Evolutionary conservation across 2,113 vertebrate genomes (phyloP).

Genomic region (Salvelinus sp.): DNA sequence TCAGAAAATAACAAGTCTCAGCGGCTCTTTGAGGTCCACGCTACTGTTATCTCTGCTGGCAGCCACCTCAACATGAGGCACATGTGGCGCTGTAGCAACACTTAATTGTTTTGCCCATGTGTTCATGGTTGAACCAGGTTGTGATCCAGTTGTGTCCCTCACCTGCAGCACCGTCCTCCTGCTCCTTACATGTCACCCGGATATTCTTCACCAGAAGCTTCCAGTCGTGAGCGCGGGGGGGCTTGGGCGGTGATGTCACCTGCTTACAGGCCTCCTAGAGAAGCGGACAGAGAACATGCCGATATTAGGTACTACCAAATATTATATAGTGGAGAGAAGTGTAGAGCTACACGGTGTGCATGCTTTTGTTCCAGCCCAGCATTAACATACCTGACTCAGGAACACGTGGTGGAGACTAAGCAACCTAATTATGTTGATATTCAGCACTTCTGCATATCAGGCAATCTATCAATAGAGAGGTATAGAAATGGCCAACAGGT

Average conservation of each 20-base stretch:
- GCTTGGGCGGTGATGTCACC: conserved; percentile 87
- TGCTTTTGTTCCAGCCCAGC: background rate
- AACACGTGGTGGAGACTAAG: background rate
- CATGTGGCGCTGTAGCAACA: background rate
- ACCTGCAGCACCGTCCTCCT: conserved; percentile 81
- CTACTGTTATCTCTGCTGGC: background rate
- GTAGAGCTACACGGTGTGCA: background rate
- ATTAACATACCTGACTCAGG: background rate
- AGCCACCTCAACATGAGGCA: background rate
- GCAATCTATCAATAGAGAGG: background rate
- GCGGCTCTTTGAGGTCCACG: background rate
- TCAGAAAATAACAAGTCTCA: background rate
- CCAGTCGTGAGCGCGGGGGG: conserved; percentile 90
- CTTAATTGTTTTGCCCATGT: background rate
- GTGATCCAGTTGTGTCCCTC: background rate
- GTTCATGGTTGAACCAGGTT: background rate
- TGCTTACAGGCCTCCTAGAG: conserved; percentile 60
- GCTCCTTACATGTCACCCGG: conserved; percentile 57
- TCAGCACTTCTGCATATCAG: background rate
- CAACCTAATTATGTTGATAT: background rate
- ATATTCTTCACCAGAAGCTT: conserved; percentile 91
- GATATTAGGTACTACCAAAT: background rate
- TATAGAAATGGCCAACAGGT: background rate
- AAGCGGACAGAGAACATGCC: conserved; percentile 15
- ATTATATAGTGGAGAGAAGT: conserved; percentile 7